These are phyloP conservation scores for Dasysyrphus tricinctus DNA, from an alignment of 2,888 invertebrate species.

Conservation along the genomic window DNA sequence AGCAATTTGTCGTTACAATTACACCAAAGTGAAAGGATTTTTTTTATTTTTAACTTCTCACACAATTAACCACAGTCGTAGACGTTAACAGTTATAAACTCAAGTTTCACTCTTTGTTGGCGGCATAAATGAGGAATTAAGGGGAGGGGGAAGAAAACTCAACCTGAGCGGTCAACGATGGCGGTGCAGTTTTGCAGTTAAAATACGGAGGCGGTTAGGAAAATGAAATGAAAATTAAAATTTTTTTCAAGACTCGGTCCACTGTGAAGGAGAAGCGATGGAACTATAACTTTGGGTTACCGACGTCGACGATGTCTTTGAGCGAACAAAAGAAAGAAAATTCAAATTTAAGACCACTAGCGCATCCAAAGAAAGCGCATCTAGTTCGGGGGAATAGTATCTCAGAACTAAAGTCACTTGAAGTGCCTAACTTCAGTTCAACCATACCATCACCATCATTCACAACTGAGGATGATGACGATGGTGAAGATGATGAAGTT, in stretches of 20 bases:
- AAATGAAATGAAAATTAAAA: constrained; percentile 55
- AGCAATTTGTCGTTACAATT: constrained; percentile 51
- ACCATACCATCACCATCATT: constrained; percentile 57
- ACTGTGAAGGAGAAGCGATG: constrained; percentile 6
- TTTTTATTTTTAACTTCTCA: constrained; percentile 24
- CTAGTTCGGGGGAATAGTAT: constrained; percentile 81
- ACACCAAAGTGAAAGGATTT: constrained; percentile 73
- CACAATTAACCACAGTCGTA: constrained; percentile 45
- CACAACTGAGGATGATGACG: constrained; percentile 30
- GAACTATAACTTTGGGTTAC: constrained; percentile 70
- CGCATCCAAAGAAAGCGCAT: constrained; percentile 76
- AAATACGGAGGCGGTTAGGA: constrained; percentile 32
- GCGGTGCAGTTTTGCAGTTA: constrained; percentile 50
- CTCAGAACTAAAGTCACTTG: constrained; percentile 81
- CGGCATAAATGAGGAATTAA: constrained; percentile 10
- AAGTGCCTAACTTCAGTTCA: constrained; percentile 76
- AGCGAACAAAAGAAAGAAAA: constrained; percentile 46
- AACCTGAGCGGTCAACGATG: constrained; percentile 50
- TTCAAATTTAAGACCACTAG: constrained; percentile 66
- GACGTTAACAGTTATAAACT: constrained; percentile 40
- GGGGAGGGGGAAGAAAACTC: not conserved
- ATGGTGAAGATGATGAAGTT: constrained; percentile 27
- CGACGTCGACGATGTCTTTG: constrained; percentile 56
- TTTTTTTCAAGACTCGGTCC: constrained; percentile 27
- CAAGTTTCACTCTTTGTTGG: constrained; percentile 69